These are phyloP conservation scores for Sebastes reedi DNA, from an alignment of 2,797 vertebrate species.

Conservation along the genomic window DNA sequence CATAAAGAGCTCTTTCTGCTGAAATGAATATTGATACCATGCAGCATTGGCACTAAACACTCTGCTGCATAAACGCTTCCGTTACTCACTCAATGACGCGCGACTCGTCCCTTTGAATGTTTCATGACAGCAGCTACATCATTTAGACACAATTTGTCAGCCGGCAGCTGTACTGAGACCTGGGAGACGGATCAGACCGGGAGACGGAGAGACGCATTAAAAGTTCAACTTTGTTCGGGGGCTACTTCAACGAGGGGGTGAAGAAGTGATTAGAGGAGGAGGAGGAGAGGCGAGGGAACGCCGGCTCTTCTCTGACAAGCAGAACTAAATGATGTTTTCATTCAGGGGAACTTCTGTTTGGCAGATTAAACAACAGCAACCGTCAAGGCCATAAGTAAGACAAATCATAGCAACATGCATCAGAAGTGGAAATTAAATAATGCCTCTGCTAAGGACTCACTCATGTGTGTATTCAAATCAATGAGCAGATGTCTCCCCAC, in stretches of 20 bases:
- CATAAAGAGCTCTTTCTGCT: conserved; percentile 43
- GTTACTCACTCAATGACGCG: conserved; percentile 57
- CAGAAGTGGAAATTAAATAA: conserved; percentile 48
- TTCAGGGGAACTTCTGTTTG: not conserved
- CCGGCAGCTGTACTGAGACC: conserved; percentile 62
- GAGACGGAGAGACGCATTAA: conserved; percentile 41
- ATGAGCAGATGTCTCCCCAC: conserved; percentile 64
- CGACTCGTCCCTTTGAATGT: conserved; percentile 71
- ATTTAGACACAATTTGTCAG: conserved; percentile 79
- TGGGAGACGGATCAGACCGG: conserved; percentile 30
- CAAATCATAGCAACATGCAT: conserved; percentile 29
- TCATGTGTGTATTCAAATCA: conserved; percentile 43
- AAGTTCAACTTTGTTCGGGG: conserved; percentile 59
- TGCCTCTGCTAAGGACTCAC: conserved; percentile 25
- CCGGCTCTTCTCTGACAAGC: conserved; percentile 27
- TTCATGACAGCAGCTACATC: conserved; percentile 76
- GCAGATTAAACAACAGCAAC: not conserved
- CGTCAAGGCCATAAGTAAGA: conserved; percentile 24
- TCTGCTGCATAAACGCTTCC: conserved; percentile 59
- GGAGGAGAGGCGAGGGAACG: not conserved
- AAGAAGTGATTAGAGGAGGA: conserved; percentile 42
- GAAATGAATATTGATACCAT: conserved; percentile 68
- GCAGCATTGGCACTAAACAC: conserved; percentile 44
- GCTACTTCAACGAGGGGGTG: conserved; percentile 36
- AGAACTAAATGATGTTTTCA: conserved; percentile 27